Percentiles rank a stretch among this genome's conserved stretches.
Conservation (phyloP, 2,888 invertebrate genomes). For the Microctonus aethiopoides region DNA sequence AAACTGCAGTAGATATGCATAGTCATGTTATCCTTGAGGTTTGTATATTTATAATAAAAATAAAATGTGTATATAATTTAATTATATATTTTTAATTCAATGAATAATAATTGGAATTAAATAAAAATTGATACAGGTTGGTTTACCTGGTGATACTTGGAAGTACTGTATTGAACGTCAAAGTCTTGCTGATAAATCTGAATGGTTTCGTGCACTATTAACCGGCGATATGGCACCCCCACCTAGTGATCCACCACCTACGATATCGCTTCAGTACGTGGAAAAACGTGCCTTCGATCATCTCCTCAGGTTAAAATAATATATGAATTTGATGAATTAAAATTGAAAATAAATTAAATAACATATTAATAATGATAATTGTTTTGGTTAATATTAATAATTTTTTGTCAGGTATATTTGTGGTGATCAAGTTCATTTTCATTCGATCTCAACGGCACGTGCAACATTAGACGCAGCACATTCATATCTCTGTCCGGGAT, state of each 20-base stretch:
- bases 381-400: neutral
- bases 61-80: neutral
- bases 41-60: slow-evolving; percentile 8
- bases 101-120: slow-evolving; percentile 7
- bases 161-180: slow-evolving; percentile 77
- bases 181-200: slow-evolving; percentile 73
- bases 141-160: slow-evolving; percentile 74
- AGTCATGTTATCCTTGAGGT: slow-evolving; percentile 58
- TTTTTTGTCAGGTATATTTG: slow-evolving; percentile 71
- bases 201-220: slow-evolving; percentile 74
- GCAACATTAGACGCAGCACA: slow-evolving; percentile 80
- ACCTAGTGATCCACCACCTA: slow-evolving; percentile 65
- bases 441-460: slow-evolving; percentile 75
- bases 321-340: too few relatives aligned
- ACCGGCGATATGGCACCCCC: slow-evolving; percentile 65
- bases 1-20: slow-evolving; percentile 34
- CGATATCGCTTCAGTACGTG: slow-evolving; percentile 70
- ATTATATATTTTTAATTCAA: neutral
- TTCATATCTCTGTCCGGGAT: slow-evolving; percentile 77
- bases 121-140: slow-evolving; percentile 67
- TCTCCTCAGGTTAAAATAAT: slow-evolving; percentile 69
- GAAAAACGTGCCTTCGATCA: slow-evolving; percentile 77
- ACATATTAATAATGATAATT: neutral
- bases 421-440: slow-evolving; percentile 73
- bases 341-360: too few relatives aligned